Evolutionary conservation across 2,113 vertebrate species (phyloP), one percentile per base, ranked within the genome.

Genomic region (Forbesichthys papilliferus): DNA sequence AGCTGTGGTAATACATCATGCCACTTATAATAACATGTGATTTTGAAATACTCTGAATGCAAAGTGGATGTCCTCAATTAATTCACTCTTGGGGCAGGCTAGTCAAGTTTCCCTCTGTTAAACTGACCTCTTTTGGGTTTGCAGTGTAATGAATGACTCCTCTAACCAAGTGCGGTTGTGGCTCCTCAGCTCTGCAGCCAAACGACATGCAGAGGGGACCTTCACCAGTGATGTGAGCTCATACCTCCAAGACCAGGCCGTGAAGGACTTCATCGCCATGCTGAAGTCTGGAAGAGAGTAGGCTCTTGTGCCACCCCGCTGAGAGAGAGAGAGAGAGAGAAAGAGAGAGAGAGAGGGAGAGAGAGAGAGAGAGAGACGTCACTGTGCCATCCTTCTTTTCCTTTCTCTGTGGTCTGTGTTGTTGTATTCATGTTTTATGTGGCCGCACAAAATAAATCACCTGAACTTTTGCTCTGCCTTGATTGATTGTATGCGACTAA

Each of bases 271-370:
- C 87, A 94, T 99, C 51, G 93, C 93, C 88, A 94, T 93, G 92
- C 90, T 99, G 81, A 95, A 96, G 89, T 94, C 93, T 42, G 96
- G 95, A 93, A 94, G 94, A 95, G 94, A 94, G 96, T 99, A 96
- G 98, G 96, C 91, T 56, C 62, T 18, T 64, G 14, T 51, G 52
- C 61, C 75, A 42, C 67, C 52, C 1, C 16, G n/a, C 8, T 27
- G 36, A 42, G 36, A 42, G 36, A 42, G 36, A 42, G 5, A 42
- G 36, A 42, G 36, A 42, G 3, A 42, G 36, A 42, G 36, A 42
- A 4, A 42, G 36, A 42, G 36, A 42, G 5, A 42, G 36, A 42
- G 36, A 42, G 36, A 7, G 36, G 7, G 36, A 42, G 36, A 42
- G 36, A 42, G 36, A 42, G 36, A 42, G 36, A 42, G 36, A 42